A percentile compares a stretch with the other conserved stretches of the same genome.
phyloP scores from a whole-genome alignment of 2,888 invertebrate genomes.

The Nudaria mundana region DNA sequence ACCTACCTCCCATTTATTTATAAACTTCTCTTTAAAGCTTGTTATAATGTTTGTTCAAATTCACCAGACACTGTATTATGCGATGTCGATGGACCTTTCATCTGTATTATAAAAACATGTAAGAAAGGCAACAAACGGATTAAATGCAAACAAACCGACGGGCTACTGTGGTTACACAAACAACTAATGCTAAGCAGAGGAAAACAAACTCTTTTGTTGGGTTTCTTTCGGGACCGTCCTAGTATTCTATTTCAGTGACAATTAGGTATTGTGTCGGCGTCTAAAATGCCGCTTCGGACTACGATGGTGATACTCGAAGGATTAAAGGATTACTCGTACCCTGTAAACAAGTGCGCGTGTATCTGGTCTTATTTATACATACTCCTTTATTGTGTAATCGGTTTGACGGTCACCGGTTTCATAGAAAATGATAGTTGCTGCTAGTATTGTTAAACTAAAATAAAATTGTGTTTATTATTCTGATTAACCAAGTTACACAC shows the following conservation, averaged over 20 bases:
- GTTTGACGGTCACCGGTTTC: constrained; percentile 19
- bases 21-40: constrained; percentile 4
- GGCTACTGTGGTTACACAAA: constrained; percentile 67
- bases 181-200: constrained; percentile 66
- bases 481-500: no score
- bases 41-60: constrained; percentile 13
- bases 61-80: constrained; percentile 17
- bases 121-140: constrained; percentile 70
- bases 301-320: constrained; percentile 64
- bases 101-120: constrained; percentile 55
- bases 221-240: constrained; percentile 43
- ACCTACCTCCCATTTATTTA: no score
- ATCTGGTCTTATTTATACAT: constrained; percentile 41
- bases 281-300: constrained; percentile 46
- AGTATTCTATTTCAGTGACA: constrained; percentile 58
- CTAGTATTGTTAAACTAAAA: neutral
- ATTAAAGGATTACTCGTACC: constrained; percentile 67
- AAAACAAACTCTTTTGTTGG: constrained; percentile 71
- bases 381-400: constrained; percentile 44
- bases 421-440: constrained; percentile 8
- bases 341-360: constrained; percentile 59
- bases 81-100: constrained; percentile 36
- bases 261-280: constrained; percentile 56
- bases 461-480: neutral
- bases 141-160: constrained; percentile 70